Conservation (phyloP, 2,797 vertebrate genomes). For the Gila robusta region DNA sequence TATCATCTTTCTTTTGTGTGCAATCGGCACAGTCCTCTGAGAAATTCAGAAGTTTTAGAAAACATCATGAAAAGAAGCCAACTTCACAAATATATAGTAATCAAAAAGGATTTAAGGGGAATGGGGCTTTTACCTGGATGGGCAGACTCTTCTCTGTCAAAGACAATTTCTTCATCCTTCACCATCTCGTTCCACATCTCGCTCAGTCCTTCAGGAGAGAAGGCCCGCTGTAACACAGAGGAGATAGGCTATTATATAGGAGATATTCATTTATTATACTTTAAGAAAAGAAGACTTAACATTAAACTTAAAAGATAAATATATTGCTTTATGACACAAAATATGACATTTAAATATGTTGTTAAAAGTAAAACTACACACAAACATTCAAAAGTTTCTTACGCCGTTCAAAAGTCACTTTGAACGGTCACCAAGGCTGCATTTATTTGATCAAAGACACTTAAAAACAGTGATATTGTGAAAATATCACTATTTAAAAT, state of each 20-base stretch:
- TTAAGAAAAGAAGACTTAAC: neutral
- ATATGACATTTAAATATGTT: neutral
- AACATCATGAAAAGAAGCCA: neutral
- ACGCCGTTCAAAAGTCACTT: neutral
- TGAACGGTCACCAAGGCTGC: no score
- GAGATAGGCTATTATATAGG: neutral
- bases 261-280: neutral
- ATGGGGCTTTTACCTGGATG: slow-evolving; percentile 80
- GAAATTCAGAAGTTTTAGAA: neutral
- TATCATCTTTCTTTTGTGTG: slow-evolving; percentile 93
- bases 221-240: slow-evolving; percentile 84
- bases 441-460: neutral
- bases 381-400: neutral
- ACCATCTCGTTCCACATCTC: slow-evolving; percentile 99
- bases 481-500: neutral
- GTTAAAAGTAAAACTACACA: neutral
- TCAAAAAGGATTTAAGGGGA: neutral
- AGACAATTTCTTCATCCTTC: slow-evolving; percentile 96
- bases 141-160: slow-evolving; percentile 86
- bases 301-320: neutral
- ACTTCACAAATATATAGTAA: neutral
- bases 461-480: neutral
- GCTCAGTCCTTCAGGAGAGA: slow-evolving; percentile 94
- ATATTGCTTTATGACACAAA: neutral
- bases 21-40: slow-evolving; percentile 91